Percentiles rank a stretch among this genome's conserved stretches.
Evolutionary conservation across 2,888 invertebrate species (phyloP).

Genomic region (Drosophila lacicola): DNA sequence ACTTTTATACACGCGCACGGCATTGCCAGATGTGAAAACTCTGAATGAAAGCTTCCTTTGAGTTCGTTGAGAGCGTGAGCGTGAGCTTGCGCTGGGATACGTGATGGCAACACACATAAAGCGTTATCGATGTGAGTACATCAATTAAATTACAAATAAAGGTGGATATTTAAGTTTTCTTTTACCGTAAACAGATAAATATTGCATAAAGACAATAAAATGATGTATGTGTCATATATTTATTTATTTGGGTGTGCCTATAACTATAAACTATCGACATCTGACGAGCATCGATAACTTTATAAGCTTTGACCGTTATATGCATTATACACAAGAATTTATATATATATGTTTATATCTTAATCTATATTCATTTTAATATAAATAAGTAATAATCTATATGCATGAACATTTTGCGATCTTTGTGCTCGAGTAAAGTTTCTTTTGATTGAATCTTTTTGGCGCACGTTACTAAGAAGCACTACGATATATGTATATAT

Average conservation of each 20-base stretch:
- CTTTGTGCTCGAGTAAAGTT: background rate
- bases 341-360: background rate
- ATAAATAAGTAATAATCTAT: too few relatives aligned
- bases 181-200: constrained; percentile 11
- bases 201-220: background rate
- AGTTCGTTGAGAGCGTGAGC: constrained; percentile 5
- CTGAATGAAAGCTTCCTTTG: constrained; percentile 31
- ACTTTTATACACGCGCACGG: constrained; percentile 44
- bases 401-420: too few relatives aligned
- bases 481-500: background rate
- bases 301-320: background rate
- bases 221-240: background rate
- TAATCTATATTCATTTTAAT: background rate
- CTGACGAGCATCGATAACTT: background rate
- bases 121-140: constrained; percentile 30
- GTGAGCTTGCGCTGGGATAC: constrained; percentile 1
- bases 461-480: background rate
- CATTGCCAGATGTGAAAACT: constrained; percentile 33
- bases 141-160: constrained; percentile 31
- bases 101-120: constrained; percentile 1
- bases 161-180: constrained; percentile 8
- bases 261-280: too few relatives aligned
- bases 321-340: background rate
- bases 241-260: background rate
- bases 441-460: background rate